These are phyloP conservation scores for Epinephelus awoara DNA, from an alignment of 2,797 vertebrate genomes.

Conservation along the genomic window DNA sequence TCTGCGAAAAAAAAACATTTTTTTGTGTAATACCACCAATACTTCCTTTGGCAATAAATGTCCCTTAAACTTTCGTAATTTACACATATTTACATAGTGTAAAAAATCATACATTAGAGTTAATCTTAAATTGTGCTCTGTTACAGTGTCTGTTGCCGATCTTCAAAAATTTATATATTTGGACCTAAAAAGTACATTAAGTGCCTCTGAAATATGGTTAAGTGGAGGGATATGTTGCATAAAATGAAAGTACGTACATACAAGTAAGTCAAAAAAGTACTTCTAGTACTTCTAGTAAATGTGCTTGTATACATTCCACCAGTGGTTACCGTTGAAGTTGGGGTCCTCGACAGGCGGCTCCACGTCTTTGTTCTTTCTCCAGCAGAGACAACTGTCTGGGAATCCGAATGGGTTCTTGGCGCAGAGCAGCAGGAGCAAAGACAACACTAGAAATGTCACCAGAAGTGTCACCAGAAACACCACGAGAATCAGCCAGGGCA, in stretches of 20 bases:
- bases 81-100: not conserved
- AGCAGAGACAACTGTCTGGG: not conserved
- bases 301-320: not conserved
- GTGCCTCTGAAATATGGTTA: too few species aligned
- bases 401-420: not conserved
- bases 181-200: too few species aligned
- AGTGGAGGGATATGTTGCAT: not conserved
- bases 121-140: too few species aligned
- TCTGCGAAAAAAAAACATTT: not conserved
- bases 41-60: not conserved
- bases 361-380: slow-evolving; percentile 22
- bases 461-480: slow-evolving; percentile 10
- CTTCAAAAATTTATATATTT: too few species aligned
- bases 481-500: rapidly evolving
- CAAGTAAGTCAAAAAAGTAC: not conserved
- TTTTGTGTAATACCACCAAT: not conserved
- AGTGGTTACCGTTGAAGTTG: slow-evolving; percentile 50
- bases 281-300: too few species aligned
- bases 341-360: not conserved
- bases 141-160: too few species aligned
- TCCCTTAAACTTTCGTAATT: not conserved
- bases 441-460: slow-evolving; percentile 5
- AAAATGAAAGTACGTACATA: not conserved
- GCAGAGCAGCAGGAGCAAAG: slow-evolving; percentile 41
- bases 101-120: not conserved